A percentile compares a stretch with the other conserved stretches of the same genome.
Conservation (phyloP, 2,113 vertebrate genomes). For the Heterotis niloticus region DNA sequence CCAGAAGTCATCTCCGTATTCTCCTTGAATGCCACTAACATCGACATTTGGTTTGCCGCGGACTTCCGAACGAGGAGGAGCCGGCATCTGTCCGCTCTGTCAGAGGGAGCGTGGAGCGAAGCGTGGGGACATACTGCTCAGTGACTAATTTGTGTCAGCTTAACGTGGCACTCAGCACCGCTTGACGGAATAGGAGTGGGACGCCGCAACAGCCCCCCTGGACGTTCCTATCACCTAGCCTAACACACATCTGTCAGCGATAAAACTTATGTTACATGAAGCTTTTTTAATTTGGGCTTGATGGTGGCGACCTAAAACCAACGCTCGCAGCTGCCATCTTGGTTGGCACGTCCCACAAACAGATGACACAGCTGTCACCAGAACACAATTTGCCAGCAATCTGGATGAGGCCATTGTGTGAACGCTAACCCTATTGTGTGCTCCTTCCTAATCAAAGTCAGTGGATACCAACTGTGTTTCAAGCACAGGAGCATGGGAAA, state of each 20-base stretch:
- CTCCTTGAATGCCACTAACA: not conserved
- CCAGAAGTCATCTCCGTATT: not conserved
- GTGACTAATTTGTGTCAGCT: constrained; percentile 51
- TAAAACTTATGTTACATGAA: constrained; percentile 61
- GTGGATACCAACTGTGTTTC: constrained; percentile 13
- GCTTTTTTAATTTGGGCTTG: constrained; percentile 63
- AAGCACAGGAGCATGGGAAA: not conserved
- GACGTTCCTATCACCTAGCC: constrained; percentile 42
- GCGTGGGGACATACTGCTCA: constrained; percentile 46
- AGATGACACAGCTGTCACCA: constrained; percentile 66
- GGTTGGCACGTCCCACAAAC: constrained; percentile 65
- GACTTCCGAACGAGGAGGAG: not conserved
- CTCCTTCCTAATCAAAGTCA: constrained; percentile 24
- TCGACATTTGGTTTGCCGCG: not conserved
- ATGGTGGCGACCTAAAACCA: constrained; percentile 66
- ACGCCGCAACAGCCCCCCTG: constrained; percentile 42
- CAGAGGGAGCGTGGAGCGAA: constrained; percentile 48
- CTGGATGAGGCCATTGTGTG: constrained; percentile 57
- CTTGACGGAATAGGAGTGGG: constrained; percentile 56
- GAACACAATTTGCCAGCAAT: constrained; percentile 58
- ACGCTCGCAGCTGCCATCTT: constrained; percentile 59
- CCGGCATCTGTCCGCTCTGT: constrained; percentile 30
- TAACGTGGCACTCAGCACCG: constrained; percentile 38
- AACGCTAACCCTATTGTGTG: constrained; percentile 55
- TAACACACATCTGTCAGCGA: constrained; percentile 60